Conservation (phyloP, 2,113 vertebrate species). For the Anoura caudifer region DNA sequence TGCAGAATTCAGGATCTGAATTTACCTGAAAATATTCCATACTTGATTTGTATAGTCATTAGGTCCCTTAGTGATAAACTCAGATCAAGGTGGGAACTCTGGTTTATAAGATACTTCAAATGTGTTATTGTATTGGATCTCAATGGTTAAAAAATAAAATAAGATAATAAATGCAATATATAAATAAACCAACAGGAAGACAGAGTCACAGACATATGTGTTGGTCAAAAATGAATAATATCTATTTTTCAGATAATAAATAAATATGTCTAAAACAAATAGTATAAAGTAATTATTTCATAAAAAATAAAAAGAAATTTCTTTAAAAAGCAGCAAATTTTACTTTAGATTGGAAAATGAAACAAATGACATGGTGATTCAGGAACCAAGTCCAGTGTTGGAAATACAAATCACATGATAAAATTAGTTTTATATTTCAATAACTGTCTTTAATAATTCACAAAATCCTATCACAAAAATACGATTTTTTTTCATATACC, state of each 20-base stretch:
- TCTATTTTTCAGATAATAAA: background rate
- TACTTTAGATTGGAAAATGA: background rate
- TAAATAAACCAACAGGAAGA: background rate
- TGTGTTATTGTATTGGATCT: background rate
- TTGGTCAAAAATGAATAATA: background rate
- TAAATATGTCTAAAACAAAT: background rate
- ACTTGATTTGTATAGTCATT: background rate
- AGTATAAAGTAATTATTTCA: background rate
- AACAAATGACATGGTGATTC: background rate
- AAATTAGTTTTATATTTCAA: background rate
- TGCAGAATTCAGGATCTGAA: background rate
- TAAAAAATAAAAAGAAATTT: background rate
- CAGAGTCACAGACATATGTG: background rate
- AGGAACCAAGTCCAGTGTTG: background rate
- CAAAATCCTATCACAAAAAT: background rate
- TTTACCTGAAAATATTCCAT: background rate
- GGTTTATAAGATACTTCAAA: background rate
- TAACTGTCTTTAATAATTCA: conserved; percentile 11
- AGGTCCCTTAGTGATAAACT: background rate
- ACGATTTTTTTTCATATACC: background rate
- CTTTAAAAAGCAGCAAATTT: background rate
- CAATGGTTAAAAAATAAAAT: background rate
- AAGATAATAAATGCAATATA: background rate
- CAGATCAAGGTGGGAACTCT: background rate
- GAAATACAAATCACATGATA: background rate